Percentiles rank a stretch among this genome's conserved stretches.
These are phyloP conservation scores for Vollenhovia emeryi DNA, from an alignment of 1,140 invertebrate species.

Conservation along the genomic window DNA sequence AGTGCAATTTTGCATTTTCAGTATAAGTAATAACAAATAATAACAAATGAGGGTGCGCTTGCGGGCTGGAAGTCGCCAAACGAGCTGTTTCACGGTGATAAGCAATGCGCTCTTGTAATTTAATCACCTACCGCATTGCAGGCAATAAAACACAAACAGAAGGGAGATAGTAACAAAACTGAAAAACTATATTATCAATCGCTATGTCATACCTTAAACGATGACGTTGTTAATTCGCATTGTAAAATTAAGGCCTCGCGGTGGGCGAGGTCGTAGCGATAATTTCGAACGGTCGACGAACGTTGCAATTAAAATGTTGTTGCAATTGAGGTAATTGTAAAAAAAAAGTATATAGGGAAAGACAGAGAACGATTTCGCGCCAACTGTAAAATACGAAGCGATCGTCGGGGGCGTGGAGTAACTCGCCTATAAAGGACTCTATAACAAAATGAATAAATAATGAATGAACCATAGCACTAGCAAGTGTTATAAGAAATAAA, in stretches of 20 bases:
- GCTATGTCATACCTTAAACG: neutral
- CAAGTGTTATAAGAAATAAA: slow-evolving; percentile 28
- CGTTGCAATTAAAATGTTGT: slow-evolving; percentile 19
- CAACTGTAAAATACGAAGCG: slow-evolving; percentile 42
- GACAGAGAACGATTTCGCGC: neutral
- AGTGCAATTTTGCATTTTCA: slow-evolving; percentile 32
- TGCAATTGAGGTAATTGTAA: slow-evolving; percentile 43
- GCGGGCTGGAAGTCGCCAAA: slow-evolving; percentile 5
- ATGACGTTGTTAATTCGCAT: slow-evolving; percentile 33
- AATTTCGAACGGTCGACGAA: slow-evolving; percentile 33
- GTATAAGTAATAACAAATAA: slow-evolving; percentile 22
- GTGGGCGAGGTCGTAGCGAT: neutral
- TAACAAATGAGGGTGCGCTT: slow-evolving; percentile 16
- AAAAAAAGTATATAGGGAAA: neutral
- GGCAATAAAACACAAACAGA: slow-evolving; percentile 10
- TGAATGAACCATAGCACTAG: slow-evolving; percentile 3
- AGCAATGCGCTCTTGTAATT: slow-evolving; percentile 30
- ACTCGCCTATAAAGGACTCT: slow-evolving; percentile 34
- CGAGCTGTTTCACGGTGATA: slow-evolving; percentile 18
- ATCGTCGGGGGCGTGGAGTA: neutral
- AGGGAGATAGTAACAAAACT: slow-evolving; percentile 2
- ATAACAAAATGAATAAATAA: slow-evolving; percentile 37
- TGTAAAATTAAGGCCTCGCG: slow-evolving; percentile 39
- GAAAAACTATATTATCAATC: slow-evolving; percentile 30
- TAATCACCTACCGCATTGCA: slow-evolving; percentile 9